These are phyloP conservation scores for Pomatostomus ruficeps DNA, from an alignment of 2,113 vertebrate species.

Conservation along the genomic window DNA sequence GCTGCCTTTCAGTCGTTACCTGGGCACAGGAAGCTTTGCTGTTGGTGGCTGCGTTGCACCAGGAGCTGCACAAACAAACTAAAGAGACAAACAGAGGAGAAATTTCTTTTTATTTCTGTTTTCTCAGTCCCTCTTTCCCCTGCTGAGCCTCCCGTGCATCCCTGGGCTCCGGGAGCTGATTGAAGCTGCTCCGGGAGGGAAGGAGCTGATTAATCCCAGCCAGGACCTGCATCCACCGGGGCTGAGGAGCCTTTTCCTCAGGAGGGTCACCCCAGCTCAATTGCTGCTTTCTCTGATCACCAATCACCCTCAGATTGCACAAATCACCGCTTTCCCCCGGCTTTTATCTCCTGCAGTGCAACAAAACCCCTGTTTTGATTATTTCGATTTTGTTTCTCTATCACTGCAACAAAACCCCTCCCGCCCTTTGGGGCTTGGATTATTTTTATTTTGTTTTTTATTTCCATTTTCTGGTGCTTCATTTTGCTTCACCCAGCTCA, in stretches of 20 bases:
- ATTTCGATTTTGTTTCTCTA: background rate
- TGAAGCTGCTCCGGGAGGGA: background rate
- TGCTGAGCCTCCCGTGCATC: background rate
- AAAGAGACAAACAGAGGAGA: background rate
- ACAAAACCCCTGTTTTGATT: accelerated
- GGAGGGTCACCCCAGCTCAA: background rate
- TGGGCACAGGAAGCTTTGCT: background rate
- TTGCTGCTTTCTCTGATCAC: background rate
- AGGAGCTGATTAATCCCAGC: background rate
- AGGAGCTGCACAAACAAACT: background rate
- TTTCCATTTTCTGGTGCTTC: background rate
- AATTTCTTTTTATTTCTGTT: background rate
- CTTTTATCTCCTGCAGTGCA: background rate
- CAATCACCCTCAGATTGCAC: accelerated
- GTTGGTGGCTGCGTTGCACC: background rate
- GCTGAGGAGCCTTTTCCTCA: background rate
- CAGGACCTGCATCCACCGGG: accelerated
- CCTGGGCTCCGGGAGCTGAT: background rate
- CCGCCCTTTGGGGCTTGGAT: background rate
- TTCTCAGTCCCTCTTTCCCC: background rate
- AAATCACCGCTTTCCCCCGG: background rate
- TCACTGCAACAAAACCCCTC: background rate
- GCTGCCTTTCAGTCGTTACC: background rate
- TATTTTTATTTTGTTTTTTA: too few relatives aligned
- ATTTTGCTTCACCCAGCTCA: background rate